Base-by-base conservation (phyloP, 92 coral and sea anemone genomes). In the Blastomussa wellsi region DNA sequence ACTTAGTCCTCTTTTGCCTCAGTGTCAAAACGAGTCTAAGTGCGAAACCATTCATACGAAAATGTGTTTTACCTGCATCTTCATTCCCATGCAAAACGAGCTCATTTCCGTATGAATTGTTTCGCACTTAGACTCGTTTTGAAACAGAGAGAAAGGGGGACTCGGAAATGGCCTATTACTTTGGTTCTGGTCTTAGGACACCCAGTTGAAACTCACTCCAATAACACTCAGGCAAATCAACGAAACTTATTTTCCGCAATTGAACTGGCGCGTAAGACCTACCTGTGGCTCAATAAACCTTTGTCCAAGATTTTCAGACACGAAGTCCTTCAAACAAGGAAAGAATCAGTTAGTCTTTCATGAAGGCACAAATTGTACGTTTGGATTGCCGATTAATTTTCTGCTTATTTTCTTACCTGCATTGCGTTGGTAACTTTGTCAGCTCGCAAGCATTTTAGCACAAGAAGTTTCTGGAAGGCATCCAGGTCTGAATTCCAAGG, bases 201-300 rank as follows among this genome's bases (percentile, higher is more conserved):
- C n/a, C n/a, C 57, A 19, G 37, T 37, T 11, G 3, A 29, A 26
- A 22, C 19, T n/a, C n/a, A n/a, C n/a, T n/a, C n/a, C n/a, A n/a
- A n/a, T n/a, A 48, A 62, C 32, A 26, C 35, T 28, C 16, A 9
- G 16, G 33, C 33, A 26, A n/a, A 33, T n/a, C 67, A 55, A 57
- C 14, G 26, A 22, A 26, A 26, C 65, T 22, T 22, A 57, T 24
- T 24, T 24, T 24, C n/a, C 7, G 26, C 29, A 42, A 74, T 9
- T 8, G 0, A 26, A 36, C 13, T 16, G 47, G 20, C 4, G 28
- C 31, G 29, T 16, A 70, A 36, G 17, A 76, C 82, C 35, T 86
- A 96, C 98, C 96, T 96, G 99, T 38, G 99, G 99, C 76, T 96
- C 99, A 74, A 96, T 96, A 52, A 96, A 96, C 78, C 95, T 90